phyloP scores from a whole-genome alignment of 2,888 invertebrate species.

The Coenonympha glycerion region DNA sequence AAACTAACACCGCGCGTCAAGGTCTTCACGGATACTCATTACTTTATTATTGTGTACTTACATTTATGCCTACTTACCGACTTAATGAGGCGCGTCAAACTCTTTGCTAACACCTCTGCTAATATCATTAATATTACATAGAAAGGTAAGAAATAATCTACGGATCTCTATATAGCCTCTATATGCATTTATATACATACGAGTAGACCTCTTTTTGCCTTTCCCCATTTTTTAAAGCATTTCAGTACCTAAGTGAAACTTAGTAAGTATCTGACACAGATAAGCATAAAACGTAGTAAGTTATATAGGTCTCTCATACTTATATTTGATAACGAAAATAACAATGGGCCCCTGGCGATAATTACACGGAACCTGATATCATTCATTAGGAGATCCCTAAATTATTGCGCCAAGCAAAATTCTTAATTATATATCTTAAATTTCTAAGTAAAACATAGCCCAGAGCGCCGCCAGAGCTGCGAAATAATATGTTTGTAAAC shows the following conservation, averaged over 20 bases:
- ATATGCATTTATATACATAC: no score
- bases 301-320: slow-evolving; percentile 26
- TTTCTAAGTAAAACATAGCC: slow-evolving; percentile 74
- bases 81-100: not conserved
- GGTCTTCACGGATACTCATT: slow-evolving; percentile 52
- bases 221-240: no score
- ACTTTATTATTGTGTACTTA: slow-evolving; percentile 26
- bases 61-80: slow-evolving; percentile 1
- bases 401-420: slow-evolving; percentile 72
- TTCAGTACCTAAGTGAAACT: no score
- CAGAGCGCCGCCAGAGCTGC: slow-evolving; percentile 59
- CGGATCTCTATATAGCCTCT: no score
- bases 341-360: slow-evolving; percentile 61
- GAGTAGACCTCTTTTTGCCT: no score
- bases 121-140: no score
- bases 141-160: no score
- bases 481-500: slow-evolving; percentile 75
- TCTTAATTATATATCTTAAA: slow-evolving; percentile 76
- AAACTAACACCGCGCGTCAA: slow-evolving; percentile 61
- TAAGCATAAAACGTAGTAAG: no score
- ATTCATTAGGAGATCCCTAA: slow-evolving; percentile 71
- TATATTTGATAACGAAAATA: slow-evolving; percentile 58
- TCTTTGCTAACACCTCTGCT: no score
- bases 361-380: slow-evolving; percentile 74
- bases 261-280: no score